These are phyloP conservation scores for Conus ventricosus DNA, from an alignment of 1,140 invertebrate genomes.

Conservation along the genomic window DNA sequence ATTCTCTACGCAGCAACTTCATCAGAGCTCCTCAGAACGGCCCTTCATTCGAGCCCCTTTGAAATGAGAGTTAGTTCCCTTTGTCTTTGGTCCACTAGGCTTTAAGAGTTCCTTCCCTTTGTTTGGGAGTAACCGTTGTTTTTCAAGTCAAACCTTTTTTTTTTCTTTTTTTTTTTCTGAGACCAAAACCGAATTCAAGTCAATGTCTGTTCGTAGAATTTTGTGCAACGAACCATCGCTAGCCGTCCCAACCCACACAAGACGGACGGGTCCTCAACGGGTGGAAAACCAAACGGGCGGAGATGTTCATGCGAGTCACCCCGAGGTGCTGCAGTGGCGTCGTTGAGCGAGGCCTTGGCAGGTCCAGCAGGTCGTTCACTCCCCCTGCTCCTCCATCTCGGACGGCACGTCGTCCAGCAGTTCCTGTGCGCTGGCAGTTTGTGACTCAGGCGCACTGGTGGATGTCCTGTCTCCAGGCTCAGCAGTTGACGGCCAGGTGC, in stretches of 20 bases:
- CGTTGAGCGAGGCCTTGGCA: conserved; percentile 44
- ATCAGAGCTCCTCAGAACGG: no score
- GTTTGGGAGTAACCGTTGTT: no score
- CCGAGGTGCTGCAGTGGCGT: conserved; percentile 66
- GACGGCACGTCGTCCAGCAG: conserved; percentile 67
- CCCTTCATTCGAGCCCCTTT: no score
- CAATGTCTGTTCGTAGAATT: not conserved
- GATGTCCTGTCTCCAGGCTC: conserved; percentile 64
- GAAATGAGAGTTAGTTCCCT: no score
- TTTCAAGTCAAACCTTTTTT: no score
- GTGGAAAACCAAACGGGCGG: conserved; percentile 66
- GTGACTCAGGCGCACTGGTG: conserved; percentile 62
- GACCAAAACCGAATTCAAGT: not conserved
- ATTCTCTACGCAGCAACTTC: no score
- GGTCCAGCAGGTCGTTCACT: conserved; percentile 64
- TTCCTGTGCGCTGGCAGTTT: conserved; percentile 64
- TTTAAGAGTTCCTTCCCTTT: no score
- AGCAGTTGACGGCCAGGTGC: conserved; percentile 64
- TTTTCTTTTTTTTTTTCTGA: no score
- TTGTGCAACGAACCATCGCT: no score
- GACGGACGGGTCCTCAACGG: conserved; percentile 46
- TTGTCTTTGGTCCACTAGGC: no score
- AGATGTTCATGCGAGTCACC: conserved; percentile 67
- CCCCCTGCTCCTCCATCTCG: conserved; percentile 66
- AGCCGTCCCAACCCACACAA: no score